Base-by-base conservation (phyloP, 2,113 vertebrate genomes). In the Hylia prasina region DNA sequence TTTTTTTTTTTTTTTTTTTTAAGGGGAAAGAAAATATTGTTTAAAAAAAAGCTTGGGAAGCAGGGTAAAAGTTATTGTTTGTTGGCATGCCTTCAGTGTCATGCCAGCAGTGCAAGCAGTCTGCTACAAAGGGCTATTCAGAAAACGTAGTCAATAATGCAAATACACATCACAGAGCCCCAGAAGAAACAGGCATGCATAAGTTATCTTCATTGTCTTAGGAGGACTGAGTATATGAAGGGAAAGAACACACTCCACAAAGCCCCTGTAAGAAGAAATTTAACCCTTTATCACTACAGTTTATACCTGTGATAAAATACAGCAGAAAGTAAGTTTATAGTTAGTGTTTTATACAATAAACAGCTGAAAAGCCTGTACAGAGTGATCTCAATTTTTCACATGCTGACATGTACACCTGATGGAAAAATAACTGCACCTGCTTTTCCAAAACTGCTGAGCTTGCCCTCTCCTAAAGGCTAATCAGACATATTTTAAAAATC, bases 81-180 rank as follows among this genome's bases (percentile, higher is more conserved):
- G 37, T 35, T 89, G 71, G 54, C 33, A 82, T 82, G 51, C 47
- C 61, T 69, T 90, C 54, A 69, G 47, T 12, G 44, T 53, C 45
- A 82, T 21, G 50, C n/a, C 81, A 95, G 84, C 76, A 93, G 45
- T n/a, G 60, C 53, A 68, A 54, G 66, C 84, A 91, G 54, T 17
- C 64, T 71, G 79, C 64, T 54, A 89, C 78, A 82, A 91, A 93
- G 68, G 68, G 75, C 82, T 83, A 79, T 76, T 96, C 84, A 96
- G 63, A 88, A 92, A 66, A 91, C 58, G 15, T n/a, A 81, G 75
- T 90, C 75, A 77, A 42, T 80, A 90, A 91, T 75, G 76, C 42
- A 94, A 88, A 91, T 11, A 48, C 42, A 56, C 40, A 58, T 13
- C 73, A 75, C 42, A 76, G 65, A 91, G 57, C 19, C 63, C 54